Base-by-base conservation (phyloP, 2,113 vertebrate species). In the Trogon melanurus region DNA sequence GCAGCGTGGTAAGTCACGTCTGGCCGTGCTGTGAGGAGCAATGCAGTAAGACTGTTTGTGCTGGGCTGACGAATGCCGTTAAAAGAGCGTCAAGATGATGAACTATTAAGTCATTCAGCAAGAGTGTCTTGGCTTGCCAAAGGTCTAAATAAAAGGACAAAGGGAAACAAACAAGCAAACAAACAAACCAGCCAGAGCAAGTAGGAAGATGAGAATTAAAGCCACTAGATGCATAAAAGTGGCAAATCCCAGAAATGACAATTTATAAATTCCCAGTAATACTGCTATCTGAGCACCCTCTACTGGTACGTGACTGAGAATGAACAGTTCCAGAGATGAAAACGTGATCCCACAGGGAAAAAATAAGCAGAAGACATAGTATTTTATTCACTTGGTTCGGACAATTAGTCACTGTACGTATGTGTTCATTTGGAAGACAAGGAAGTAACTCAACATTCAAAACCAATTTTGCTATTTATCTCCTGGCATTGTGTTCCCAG, bases 231-330 rank as follows among this genome's bases (percentile, higher is more conserved):
- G n/a, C 50, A 23, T 8, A 60, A 48, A 54, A 85, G 34, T 9
- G 45, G 5, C 34, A 50, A 53, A 18, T 11, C 13, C 13, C 48
- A n/a, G 38, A 41, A 82, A 32, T 0, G 2, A 58, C 2, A 2
- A 25, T 26, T 47, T 50, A 19, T 5, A 22, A 51, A 61, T 45
- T 72, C 36, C 19, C 58, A n/a, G 79, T 48, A 92, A 85, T 5
- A 16, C 44, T 85, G 96, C 96, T 85, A 41, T 78, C 78, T 66
- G 65, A 92, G 90, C 96, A 76, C 96, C 98, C 97, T 93, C 98
- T 97, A 95, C 96, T 82, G 98, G 96, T 66, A 65, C 17, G 60
- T 0, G 3, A 5, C 66, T 44, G 8, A 53, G 8, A 85, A 45
- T 2, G 57, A 74, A 47, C n/a, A 67, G 34, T 8, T 69, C 36